Percentiles rank a stretch among this genome's conserved stretches.
Evolutionary conservation across 1,140 invertebrate species (phyloP).

Genomic region (Camponotus pennsylvanicus): DNA sequence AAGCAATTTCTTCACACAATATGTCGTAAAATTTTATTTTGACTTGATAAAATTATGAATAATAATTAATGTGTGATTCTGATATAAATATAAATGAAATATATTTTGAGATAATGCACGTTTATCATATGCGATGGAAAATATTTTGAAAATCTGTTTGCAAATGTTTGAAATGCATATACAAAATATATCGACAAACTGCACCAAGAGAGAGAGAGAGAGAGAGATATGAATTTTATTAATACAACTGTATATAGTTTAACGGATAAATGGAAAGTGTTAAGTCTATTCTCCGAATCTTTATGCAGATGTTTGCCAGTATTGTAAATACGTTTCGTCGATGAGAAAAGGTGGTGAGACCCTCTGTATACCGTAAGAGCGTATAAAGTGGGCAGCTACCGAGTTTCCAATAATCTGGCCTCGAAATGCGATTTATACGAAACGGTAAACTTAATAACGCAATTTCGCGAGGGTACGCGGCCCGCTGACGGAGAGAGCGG

Average conservation of each 20-base stretch:
- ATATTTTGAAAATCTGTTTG: slow-evolving; percentile 22
- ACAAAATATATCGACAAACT: slow-evolving; percentile 36
- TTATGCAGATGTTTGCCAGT: slow-evolving; percentile 37
- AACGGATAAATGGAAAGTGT: slow-evolving; percentile 35
- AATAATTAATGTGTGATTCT: not conserved
- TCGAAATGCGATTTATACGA: slow-evolving; percentile 81
- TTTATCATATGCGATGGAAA: slow-evolving; percentile 25
- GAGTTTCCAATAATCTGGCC: slow-evolving; percentile 74
- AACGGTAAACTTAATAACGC: slow-evolving; percentile 84
- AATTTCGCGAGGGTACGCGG: slow-evolving; percentile 80
- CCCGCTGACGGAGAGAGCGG: slow-evolving; percentile 72
- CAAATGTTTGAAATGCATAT: not conserved
- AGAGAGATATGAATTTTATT: slow-evolving; percentile 30
- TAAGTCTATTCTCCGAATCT: slow-evolving; percentile 42
- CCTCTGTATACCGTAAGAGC: slow-evolving; percentile 50
- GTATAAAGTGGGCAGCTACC: slow-evolving; percentile 59
- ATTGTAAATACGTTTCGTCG: slow-evolving; percentile 39
- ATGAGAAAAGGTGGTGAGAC: slow-evolving; percentile 47
- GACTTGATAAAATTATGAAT: not conserved
- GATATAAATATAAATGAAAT: slow-evolving; percentile 1
- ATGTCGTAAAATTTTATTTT: not conserved
- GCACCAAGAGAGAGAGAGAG: slow-evolving; percentile 11
- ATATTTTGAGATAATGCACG: not conserved
- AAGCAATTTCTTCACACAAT: slow-evolving; percentile 52
- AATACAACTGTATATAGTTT: slow-evolving; percentile 1